Evolutionary conservation across 1,140 invertebrate genomes (phyloP), one percentile per base, ranked within the genome.

Genomic region (Pseudomyrmex dendroicus): DNA sequence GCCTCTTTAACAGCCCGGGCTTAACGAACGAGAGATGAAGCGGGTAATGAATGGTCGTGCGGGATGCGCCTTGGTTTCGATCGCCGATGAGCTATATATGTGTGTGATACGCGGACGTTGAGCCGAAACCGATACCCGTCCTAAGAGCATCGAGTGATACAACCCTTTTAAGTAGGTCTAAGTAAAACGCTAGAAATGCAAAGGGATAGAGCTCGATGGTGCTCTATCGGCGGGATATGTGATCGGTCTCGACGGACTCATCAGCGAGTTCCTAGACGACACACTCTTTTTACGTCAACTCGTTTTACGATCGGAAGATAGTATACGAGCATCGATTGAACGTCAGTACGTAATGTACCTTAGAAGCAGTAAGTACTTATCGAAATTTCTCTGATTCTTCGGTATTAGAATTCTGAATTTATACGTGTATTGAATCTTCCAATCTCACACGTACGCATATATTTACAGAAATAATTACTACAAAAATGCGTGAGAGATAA

Each of bases 181-280:
- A 90, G 86, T 90, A 89, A 91, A 90, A 90, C 89, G 89, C 83
- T 62, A 89, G 89, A 88, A 90, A 90, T 90, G 85, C 89, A 64
- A 80, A 63, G 87, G 88, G 35, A 35, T 35, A 88, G 84, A 76
- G 67, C 72, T 84, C 59, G 73, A 85, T 88, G 84, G 61, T 84
- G 50, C 84, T 84, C 50, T 76, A 83, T 89, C 84, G 77, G 68
- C 48, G 64, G 73, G 77, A 62, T 77, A 84, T 68, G 48, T 72
- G 82, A 88, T 89, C 86, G 74, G 74, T 87, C 84, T 84, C 83
- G 66, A 12, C 57, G 73, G 82, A 90, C 83, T 89, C 88, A 89
- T 86, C 84, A 35, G 77, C 35, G 73, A 70, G 70, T 68, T 73
- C 8, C 20, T 25, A 50, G 54, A 54, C 22, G 44, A 57, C 54